A percentile compares a stretch with the other conserved stretches of the same genome.
Evolutionary conservation across 2,888 invertebrate species (phyloP).

Genomic region (Drymonia ruficornis): DNA sequence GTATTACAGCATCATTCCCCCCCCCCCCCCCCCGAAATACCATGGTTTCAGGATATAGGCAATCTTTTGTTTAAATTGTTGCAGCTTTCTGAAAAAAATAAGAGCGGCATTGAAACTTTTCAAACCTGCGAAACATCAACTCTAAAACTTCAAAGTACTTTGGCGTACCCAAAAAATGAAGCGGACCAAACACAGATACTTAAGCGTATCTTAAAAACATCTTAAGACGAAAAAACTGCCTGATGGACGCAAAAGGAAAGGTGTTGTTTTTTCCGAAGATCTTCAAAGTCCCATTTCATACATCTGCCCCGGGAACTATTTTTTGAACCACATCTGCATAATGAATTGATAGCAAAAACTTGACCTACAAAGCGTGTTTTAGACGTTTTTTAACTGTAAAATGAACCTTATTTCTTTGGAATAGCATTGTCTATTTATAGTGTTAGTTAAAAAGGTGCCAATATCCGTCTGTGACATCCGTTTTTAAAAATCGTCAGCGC

Average conservation of each 20-base stretch:
- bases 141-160: conserved; percentile 18
- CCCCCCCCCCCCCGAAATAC: no score
- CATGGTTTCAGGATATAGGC: neutral
- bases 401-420: conserved; percentile 30
- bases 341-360: conserved; percentile 80
- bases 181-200: conserved; percentile 18
- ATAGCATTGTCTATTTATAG: conserved; percentile 30
- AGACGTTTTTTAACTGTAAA: conserved; percentile 25
- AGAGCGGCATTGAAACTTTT: neutral
- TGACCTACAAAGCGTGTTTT: conserved; percentile 73
- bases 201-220: conserved; percentile 35
- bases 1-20: no score
- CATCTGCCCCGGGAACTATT: conserved; percentile 77
- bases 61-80: neutral
- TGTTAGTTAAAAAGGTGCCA: conserved; percentile 74
- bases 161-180: neutral
- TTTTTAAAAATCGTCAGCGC: conserved; percentile 76
- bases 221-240: conserved; percentile 48
- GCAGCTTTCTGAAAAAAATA: no score
- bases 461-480: conserved; percentile 82
- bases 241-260: conserved; percentile 61
- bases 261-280: conserved; percentile 72
- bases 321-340: conserved; percentile 81
- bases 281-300: conserved; percentile 71
- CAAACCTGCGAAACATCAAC: conserved; percentile 11